A percentile compares a stretch with the other conserved stretches of the same genome.
Conservation (phyloP, 2,888 invertebrate genomes). For the Sabatieria punctata region DNA sequence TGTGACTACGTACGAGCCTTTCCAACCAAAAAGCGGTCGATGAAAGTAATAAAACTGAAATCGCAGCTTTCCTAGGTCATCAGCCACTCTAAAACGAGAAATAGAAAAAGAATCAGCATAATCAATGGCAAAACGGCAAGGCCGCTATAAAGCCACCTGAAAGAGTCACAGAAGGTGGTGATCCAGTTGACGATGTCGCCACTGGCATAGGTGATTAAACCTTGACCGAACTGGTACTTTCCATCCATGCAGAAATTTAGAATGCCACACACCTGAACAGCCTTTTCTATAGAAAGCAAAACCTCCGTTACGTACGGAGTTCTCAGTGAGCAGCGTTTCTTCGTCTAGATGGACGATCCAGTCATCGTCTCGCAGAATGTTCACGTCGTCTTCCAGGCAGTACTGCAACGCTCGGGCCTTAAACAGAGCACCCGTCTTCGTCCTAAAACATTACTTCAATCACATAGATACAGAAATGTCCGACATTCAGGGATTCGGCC, state of each 20-base stretch:
- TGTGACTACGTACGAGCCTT: constrained; percentile 90
- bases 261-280: constrained; percentile 38
- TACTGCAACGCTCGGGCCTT: constrained; percentile 88
- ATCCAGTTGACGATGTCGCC: constrained; percentile 88
- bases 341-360: constrained; percentile 87
- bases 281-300: constrained; percentile 40
- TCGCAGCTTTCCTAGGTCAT: constrained; percentile 90
- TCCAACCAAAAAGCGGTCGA: constrained; percentile 89
- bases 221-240: constrained; percentile 85
- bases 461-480: not conserved
- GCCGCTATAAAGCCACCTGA: constrained; percentile 16
- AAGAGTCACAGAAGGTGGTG: constrained; percentile 79
- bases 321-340: constrained; percentile 80
- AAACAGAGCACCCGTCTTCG: constrained; percentile 76
- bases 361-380: constrained; percentile 62
- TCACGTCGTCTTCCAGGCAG: constrained; percentile 75
- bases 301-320: constrained; percentile 45
- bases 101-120: not conserved
- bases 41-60: constrained; percentile 81
- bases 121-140: not conserved
- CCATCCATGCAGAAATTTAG: constrained; percentile 85
- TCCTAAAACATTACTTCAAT: constrained; percentile 44
- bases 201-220: constrained; percentile 53
- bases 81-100: constrained; percentile 60
- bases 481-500: not conserved